Base-by-base conservation (phyloP, 92 coral and sea anemone genomes). In the Paramuricea clavata region DNA sequence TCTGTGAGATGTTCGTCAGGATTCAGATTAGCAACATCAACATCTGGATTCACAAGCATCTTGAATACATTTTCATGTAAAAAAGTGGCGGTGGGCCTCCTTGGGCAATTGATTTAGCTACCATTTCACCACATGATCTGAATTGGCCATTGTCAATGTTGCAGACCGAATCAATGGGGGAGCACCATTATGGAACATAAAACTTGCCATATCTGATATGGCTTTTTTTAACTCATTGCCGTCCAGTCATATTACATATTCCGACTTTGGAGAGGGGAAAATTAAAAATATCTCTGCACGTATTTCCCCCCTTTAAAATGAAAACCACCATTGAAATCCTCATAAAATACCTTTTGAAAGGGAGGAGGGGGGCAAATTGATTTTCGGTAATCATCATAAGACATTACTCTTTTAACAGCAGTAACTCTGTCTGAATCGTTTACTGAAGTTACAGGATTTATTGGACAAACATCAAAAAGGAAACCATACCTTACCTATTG, bases 81-180 rank as follows among this genome's bases (percentile, higher is more conserved):
- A 70, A 91, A 89, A 82, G 68, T 28, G 94, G 94, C 25, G 90
- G 74, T 61, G 93, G 94, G 21, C 94, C 92, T 25, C 92, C 93
- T 76, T 93, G 92, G 41, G 86, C 90, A 28, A 93, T 67, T 75
- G 87, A 81, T 44, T 89, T 72, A 35, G 95, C 93, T 47, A 90
- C 85, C 28, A 93, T 80, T 77, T 90, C 83, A n/a, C 93, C 91
- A 87, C 94, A 87, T 56, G 93, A 83, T 88, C 82, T 83, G 74
- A 91, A 89, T 86, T 83, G 75, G 57, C 90, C 88, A 84, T 93
- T 91, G 7, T 90, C 92, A 2, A 93, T 54, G 61, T 91, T 83
- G 81, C 54, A 85, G 36, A 87, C 86, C 5, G 94, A 88, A 42
- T 86, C 85, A 4, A 88, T 61, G 28, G 94, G n/a, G n/a, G 94